Conservation (phyloP, 2,113 vertebrate genomes). For the Etheostoma cragini region DNA sequence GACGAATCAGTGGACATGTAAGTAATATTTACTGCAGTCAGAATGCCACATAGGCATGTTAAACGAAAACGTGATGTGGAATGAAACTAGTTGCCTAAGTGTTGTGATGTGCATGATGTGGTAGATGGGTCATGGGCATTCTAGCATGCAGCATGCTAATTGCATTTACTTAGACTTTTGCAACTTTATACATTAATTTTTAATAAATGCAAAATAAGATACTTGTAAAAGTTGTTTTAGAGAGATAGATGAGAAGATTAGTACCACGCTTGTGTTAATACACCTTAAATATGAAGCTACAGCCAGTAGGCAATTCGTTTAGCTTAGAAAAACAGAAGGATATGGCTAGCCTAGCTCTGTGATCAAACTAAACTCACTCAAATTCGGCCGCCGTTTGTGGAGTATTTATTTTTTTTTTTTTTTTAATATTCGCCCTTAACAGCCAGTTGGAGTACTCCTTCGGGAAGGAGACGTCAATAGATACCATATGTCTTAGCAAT, state of each 20-base stretch:
- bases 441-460: not conserved
- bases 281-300: not conserved
- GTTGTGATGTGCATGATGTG: constrained; percentile 38
- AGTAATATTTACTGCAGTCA: constrained; percentile 51
- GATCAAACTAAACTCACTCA: no score
- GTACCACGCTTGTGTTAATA: not conserved
- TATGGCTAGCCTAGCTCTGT: no score
- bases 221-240: not conserved
- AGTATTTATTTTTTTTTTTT: no score
- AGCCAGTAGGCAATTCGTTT: not conserved
- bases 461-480: not conserved
- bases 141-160: constrained; percentile 61
- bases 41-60: constrained; percentile 56
- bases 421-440: not conserved
- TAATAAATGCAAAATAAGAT: not conserved
- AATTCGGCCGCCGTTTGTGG: not conserved
- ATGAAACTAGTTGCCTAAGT: not conserved
- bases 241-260: not conserved
- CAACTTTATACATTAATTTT: not conserved
- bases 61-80: not conserved
- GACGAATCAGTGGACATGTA: constrained; percentile 71
- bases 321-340: not conserved
- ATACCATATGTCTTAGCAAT: not conserved
- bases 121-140: constrained; percentile 17
- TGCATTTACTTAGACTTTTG: not conserved